Conservation (phyloP, 2,888 invertebrate genomes). For the Cheilosia impressa region DNA sequence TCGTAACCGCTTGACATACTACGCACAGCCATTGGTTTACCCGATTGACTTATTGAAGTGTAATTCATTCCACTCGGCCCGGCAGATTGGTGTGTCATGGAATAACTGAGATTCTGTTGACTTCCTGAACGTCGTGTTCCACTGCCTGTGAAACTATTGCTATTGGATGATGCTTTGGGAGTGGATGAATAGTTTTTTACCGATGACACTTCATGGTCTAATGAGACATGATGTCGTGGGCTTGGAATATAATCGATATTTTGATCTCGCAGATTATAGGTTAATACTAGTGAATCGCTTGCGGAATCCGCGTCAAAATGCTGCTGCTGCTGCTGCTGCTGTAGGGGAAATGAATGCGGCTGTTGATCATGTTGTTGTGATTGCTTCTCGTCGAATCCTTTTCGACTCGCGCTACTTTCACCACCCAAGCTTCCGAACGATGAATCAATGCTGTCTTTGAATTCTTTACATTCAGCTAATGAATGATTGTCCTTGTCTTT, state of each 20-base stretch:
- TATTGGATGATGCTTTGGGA: slow-evolving; percentile 55
- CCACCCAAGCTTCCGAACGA: slow-evolving; percentile 75
- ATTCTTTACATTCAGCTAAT: slow-evolving; percentile 74
- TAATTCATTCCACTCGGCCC: slow-evolving; percentile 55
- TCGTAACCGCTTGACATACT: slow-evolving; percentile 78
- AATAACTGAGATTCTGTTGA: slow-evolving; percentile 76
- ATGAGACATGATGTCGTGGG: slow-evolving; percentile 71
- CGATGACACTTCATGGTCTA: slow-evolving; percentile 64
- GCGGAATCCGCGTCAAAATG: slow-evolving; percentile 73
- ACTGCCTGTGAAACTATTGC: slow-evolving; percentile 44
- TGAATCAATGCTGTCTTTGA: slow-evolving; percentile 77
- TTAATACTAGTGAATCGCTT: slow-evolving; percentile 76
- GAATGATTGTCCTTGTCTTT: slow-evolving; percentile 77
- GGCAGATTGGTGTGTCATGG: slow-evolving; percentile 33
- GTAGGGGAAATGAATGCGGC: slow-evolving; percentile 37
- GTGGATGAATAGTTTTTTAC: slow-evolving; percentile 46
- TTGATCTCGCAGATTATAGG: slow-evolving; percentile 78
- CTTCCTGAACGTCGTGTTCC: slow-evolving; percentile 74
- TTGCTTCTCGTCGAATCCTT: slow-evolving; percentile 53
- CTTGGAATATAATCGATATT: slow-evolving; percentile 78
- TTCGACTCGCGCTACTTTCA: slow-evolving; percentile 56
- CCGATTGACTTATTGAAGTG: slow-evolving; percentile 44
- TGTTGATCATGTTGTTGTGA: slow-evolving; percentile 25
- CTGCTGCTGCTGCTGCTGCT: slow-evolving; percentile 25
- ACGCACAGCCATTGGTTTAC: slow-evolving; percentile 77